These are phyloP conservation scores for Syrista parreyssii DNA, from an alignment of 2,888 invertebrate species.

Conservation along the genomic window DNA sequence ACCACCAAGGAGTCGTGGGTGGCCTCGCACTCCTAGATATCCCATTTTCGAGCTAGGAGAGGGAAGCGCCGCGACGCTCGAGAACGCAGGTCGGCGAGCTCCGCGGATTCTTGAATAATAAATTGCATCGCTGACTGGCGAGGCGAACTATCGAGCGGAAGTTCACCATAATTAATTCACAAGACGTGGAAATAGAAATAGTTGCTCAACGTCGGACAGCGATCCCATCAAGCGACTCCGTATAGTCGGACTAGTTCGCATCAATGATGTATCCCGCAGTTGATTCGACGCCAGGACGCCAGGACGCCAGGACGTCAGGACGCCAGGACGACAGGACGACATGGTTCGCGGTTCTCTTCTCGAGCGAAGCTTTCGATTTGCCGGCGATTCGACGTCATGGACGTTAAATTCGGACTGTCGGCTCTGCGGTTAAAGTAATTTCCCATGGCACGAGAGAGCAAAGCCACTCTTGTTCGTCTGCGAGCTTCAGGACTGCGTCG, in stretches of 20 bases:
- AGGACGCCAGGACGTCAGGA: too few relatives aligned
- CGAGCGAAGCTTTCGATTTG: not conserved
- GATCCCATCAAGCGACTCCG: not conserved
- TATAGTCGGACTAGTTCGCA: not conserved
- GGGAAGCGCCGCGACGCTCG: not conserved
- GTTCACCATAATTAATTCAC: conserved; percentile 59
- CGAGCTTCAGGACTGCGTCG: not conserved
- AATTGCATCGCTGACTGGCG: conserved; percentile 37
- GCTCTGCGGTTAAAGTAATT: not conserved
- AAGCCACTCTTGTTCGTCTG: not conserved
- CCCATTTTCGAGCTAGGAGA: not conserved
- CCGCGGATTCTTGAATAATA: conserved; percentile 45
- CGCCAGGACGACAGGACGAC: too few relatives aligned
- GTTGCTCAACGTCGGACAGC: conserved; percentile 9
- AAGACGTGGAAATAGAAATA: conserved; percentile 57
- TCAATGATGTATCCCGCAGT: not conserved
- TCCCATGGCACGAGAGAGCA: not conserved
- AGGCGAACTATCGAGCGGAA: conserved; percentile 35
- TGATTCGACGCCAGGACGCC: not conserved
- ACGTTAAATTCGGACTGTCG: not conserved
- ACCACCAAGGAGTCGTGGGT: not conserved
- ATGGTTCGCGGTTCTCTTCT: not conserved
- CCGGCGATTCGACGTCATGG: not conserved
- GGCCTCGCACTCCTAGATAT: not conserved
- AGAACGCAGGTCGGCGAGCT: conserved; percentile 19